Base-by-base conservation (phyloP, 2,888 invertebrate genomes). In the Escarpia spicata region DNA sequence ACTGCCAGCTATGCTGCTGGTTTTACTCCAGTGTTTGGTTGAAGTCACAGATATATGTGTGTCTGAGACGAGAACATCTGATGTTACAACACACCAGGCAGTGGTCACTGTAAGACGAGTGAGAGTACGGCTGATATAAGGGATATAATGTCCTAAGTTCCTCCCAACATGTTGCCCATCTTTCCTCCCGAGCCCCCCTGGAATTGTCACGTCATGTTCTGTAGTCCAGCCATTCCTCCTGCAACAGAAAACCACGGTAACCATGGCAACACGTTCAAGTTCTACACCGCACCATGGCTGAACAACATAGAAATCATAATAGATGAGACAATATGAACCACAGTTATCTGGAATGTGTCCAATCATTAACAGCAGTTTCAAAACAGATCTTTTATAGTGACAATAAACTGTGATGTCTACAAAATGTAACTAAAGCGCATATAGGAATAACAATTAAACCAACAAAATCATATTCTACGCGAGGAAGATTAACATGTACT, bases 171-270 rank as follows among this genome's bases (percentile, higher is more conserved):
- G 52, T 93, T 93, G 26, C 95, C 95, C 94, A 96, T 95, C 93
- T 96, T 96, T 0, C 96, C 96, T 1, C 96, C 95, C 3, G 97
- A 97, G 75, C 96, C 97, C 95, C 98, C 98, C 94, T 96, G 96
- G 93, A 99, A 97, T 96, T 99, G 99, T 95, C 98, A 97, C 99
- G 99, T 99, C 98, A 99, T 99, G 96, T 98, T 99, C 96, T 99
- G 99, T 43, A 99, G 97, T 0, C 99, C 99, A 43, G 98, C 97
- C 98, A 99, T 98, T 44, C 99, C 99, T 95, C 99, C 99, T 99
- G 95, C 94, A 93, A 92, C 94, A 92, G 93, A 92, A 45, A 52
- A 58, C 19, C 58, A 92, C 12, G 15, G n/a, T 92, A 43, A 92
- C 90, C 75, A 92, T 90, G 75, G 75, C 19, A 75, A 75, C 75